Evolutionary conservation across 2,113 vertebrate species (phyloP), one percentile per base, ranked within the genome.

Genomic region (Aspiorhynchus laticeps): DNA sequence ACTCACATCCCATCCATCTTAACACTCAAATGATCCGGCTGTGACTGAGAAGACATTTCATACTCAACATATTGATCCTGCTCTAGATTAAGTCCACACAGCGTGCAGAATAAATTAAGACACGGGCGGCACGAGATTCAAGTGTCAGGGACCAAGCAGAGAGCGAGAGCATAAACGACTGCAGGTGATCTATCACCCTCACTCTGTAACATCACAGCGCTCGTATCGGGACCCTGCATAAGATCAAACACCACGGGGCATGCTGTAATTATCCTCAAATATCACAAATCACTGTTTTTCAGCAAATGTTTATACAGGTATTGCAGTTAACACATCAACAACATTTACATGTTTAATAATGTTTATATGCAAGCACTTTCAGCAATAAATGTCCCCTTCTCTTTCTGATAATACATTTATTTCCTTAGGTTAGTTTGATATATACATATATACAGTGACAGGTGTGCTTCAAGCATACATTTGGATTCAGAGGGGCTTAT

Each of bases 1-100:
- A 73, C 28, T 74, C 19, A 11, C 10, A 4, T 24, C 19, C 69
- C 69, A 73, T 73, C 43, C 36, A 85, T 65, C 43, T 6, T 67
- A 31, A 51, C 24, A 43, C 10, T 80, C 61, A 14, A 87, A 88
- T 82, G 38, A 84, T 59, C 84, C 4, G 14, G 38, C 65, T 56
- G 59, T 7, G 59, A 17, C n/a, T 65, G 24, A 81, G 67, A 24
- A 63, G 33, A 48, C 21, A 24, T 75, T 88, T 85, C 38, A 81
- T 76, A 48, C 43, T 85, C 26, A 28, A 79, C 67, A 43, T 77
- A 87, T 90, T 80, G 61, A 90, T 88, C 79, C 26, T 46, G 15
- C 61, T 82, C 81, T 83, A 73, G 65, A 87, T 83, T 61, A 88
- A 81, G 80, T 85, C 78, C 77, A 81, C 36, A 81, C 80, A 65